Percentiles rank a stretch among this genome's conserved stretches.
These are phyloP conservation scores for Prionailurus bengalensis DNA, from an alignment of 2,113 vertebrate species.

Conservation along the genomic window DNA sequence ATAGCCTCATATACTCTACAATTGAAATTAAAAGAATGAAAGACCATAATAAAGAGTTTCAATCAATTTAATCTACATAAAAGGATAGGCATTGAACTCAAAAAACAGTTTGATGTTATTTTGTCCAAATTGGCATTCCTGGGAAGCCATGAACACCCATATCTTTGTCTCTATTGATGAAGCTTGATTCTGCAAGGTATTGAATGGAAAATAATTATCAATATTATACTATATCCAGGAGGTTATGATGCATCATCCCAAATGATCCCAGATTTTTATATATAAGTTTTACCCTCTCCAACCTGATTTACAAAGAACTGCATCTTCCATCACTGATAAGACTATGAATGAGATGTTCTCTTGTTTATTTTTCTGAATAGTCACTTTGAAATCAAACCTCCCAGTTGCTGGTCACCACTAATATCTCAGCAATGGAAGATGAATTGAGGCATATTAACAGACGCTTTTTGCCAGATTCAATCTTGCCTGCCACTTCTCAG, in stretches of 20 bases:
- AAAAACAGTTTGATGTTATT: constrained; percentile 38
- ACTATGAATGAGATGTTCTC: background rate
- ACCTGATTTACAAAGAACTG: background rate
- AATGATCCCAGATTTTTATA: background rate
- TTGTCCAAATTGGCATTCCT: background rate
- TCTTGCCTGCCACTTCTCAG: background rate
- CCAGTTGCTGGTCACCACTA: background rate
- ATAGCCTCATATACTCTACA: background rate
- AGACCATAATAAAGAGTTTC: background rate
- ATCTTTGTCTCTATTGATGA: background rate
- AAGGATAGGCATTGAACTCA: background rate
- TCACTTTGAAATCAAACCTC: constrained; percentile 1
- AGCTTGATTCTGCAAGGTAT: background rate
- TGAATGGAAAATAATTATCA: background rate
- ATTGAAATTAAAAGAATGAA: constrained; percentile 39
- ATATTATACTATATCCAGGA: background rate
- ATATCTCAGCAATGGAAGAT: background rate
- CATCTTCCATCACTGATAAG: background rate
- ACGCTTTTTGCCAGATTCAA: background rate
- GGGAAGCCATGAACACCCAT: background rate
- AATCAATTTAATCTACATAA: constrained; percentile 28
- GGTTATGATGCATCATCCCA: background rate
- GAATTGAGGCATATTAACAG: background rate
- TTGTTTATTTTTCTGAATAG: background rate
- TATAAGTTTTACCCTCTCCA: background rate